phyloP scores from a whole-genome alignment of 2,888 invertebrate species.

The Amphimallon solstitiale region DNA sequence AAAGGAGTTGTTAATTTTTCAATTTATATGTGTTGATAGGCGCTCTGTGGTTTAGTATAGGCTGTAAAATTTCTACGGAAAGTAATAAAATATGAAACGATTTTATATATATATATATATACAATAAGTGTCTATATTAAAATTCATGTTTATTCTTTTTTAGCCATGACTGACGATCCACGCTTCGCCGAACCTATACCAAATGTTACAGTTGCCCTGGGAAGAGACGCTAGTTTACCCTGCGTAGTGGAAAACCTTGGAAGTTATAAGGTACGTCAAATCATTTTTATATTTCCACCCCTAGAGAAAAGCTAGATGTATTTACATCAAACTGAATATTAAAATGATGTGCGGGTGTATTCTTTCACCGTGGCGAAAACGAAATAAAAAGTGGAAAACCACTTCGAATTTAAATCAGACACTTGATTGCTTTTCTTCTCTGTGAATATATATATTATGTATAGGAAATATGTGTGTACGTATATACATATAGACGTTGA shows the following conservation, averaged over 20 bases:
- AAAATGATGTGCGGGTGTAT: slow-evolving; percentile 21
- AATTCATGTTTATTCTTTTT: slow-evolving; percentile 55
- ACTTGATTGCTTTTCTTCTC: slow-evolving; percentile 27
- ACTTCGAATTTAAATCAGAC: slow-evolving; percentile 31
- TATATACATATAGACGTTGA: not conserved
- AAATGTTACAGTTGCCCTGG: slow-evolving; percentile 90
- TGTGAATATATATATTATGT: slow-evolving; percentile 21
- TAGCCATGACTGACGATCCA: slow-evolving; percentile 88
- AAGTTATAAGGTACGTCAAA: slow-evolving; percentile 78
- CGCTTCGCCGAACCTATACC: slow-evolving; percentile 91
- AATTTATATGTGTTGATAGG: not conserved
- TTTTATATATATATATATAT: not conserved
- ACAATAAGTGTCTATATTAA: slow-evolving; percentile 23
- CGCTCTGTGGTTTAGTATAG: not conserved
- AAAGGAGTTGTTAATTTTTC: slow-evolving; percentile 4
- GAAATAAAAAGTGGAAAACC: slow-evolving; percentile 28
- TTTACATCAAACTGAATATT: slow-evolving; percentile 31
- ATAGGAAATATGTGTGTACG: not conserved
- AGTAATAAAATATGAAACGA: slow-evolving; percentile 1
- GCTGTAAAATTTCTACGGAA: slow-evolving; percentile 5
- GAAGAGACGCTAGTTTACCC: slow-evolving; percentile 87
- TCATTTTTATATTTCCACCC: slow-evolving; percentile 37
- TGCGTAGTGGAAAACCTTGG: slow-evolving; percentile 92
- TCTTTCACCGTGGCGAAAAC: slow-evolving; percentile 25
- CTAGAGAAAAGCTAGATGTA: slow-evolving; percentile 29